A percentile compares a stretch with the other conserved stretches of the same genome.
These are phyloP conservation scores for Eidolon dupreanum DNA, from an alignment of 2,797 vertebrate species.

Conservation along the genomic window DNA sequence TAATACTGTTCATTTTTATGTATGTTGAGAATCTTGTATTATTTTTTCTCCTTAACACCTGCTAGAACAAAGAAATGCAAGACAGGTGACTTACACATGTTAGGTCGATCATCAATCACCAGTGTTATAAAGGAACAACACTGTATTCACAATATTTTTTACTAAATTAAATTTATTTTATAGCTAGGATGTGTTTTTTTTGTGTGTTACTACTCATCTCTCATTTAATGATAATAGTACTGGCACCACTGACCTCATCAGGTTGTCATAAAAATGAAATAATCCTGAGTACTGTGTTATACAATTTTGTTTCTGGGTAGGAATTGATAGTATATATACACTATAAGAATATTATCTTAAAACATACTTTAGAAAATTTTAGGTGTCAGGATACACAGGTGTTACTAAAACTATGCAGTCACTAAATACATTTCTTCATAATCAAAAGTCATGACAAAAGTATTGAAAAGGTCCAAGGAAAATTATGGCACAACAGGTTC, in stretches of 20 bases:
- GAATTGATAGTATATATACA: neutral
- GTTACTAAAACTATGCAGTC: neutral
- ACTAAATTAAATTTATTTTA: conserved; percentile 23
- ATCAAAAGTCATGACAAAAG: neutral
- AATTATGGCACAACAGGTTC: neutral
- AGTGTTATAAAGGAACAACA: neutral
- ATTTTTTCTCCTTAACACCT: neutral
- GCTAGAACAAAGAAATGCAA: neutral
- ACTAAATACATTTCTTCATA: neutral
- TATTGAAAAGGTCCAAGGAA: neutral
- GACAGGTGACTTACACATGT: neutral
- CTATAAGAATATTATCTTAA: neutral
- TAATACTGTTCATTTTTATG: neutral
- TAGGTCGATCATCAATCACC: neutral
- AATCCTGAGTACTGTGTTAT: neutral
- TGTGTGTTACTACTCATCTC: neutral
- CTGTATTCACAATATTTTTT: neutral
- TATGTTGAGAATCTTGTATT: neutral
- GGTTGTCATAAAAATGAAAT: conserved; percentile 34
- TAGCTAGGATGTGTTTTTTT: neutral
- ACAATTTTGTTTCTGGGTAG: neutral
- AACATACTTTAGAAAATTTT: conserved; percentile 15
- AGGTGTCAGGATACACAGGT: neutral
- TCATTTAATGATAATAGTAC: neutral
- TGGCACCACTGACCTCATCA: neutral